phyloP scores from a whole-genome alignment of 2,113 vertebrate species.

The Riparia riparia region DNA sequence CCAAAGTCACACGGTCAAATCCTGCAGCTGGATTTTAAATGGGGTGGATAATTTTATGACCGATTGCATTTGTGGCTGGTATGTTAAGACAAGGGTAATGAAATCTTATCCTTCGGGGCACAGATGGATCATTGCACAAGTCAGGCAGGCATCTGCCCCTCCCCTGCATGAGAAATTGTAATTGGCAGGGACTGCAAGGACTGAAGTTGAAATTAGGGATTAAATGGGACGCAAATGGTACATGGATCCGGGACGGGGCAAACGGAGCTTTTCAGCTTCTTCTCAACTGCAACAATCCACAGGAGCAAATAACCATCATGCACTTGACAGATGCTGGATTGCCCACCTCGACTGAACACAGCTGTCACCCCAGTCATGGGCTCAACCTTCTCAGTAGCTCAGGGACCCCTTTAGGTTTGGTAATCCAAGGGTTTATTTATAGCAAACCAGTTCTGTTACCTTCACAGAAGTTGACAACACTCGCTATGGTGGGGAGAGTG shows the following conservation, averaged over 20 bases:
- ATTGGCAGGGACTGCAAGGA: constrained; percentile 5
- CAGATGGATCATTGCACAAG: constrained; percentile 43
- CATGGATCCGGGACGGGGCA: neutral
- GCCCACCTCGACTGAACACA: neutral
- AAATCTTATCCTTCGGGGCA: constrained; percentile 49
- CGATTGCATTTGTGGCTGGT: constrained; percentile 8
- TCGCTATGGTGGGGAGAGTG: neutral
- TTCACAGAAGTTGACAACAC: neutral
- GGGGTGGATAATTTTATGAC: constrained; percentile 52
- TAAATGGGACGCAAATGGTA: neutral
- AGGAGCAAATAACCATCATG: neutral
- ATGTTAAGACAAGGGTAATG: constrained; percentile 46
- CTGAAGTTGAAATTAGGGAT: neutral
- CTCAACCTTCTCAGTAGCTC: neutral
- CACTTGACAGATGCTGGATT: neutral
- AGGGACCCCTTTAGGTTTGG: neutral
- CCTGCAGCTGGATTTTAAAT: constrained; percentile 47
- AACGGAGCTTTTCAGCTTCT: neutral
- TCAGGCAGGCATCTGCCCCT: constrained; percentile 44
- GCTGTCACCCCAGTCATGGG: neutral
- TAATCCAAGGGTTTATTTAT: neutral
- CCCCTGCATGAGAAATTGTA: neutral
- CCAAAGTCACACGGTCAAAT: constrained; percentile 23
- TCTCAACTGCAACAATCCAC: neutral
- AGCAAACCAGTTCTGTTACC: neutral